Conservation (phyloP, 2,113 vertebrate species). For the Camelus bactrianus region DNA sequence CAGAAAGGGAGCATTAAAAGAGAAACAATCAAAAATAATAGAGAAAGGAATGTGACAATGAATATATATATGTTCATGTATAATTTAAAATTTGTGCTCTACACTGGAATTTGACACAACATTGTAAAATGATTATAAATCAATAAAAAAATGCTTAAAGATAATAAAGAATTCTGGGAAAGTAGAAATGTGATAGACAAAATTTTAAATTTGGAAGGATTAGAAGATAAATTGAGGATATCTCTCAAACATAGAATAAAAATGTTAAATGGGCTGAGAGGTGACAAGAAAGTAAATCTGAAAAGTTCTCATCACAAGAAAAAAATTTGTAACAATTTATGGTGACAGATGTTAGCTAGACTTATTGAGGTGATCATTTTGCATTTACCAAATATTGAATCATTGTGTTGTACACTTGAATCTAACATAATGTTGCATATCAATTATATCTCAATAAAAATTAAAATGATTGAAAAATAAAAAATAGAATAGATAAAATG, state of each 20-base stretch:
- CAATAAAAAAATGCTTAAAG: no score
- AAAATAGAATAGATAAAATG: neutral
- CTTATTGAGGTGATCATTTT: neutral
- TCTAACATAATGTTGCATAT: neutral
- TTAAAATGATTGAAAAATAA: neutral
- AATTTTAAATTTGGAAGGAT: neutral
- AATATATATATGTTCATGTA: no score
- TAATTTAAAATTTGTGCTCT: no score
- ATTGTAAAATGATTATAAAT: no score
- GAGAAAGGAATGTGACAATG: no score
- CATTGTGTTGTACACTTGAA: neutral
- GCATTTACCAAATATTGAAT: neutral
- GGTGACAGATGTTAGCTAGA: neutral
- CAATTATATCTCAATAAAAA: neutral
- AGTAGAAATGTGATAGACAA: neutral
- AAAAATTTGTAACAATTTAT: neutral
- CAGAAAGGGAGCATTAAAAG: neutral
- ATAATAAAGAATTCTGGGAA: neutral
- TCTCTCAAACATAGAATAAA: neutral
- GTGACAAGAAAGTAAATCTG: neutral
- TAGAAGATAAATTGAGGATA: neutral
- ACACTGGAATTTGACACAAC: no score
- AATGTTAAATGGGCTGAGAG: neutral
- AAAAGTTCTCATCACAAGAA: neutral
- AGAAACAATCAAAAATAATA: neutral